A percentile compares a stretch with the other conserved stretches of the same genome.
phyloP scores from a whole-genome alignment of 1,140 invertebrate genomes.

The Pentalonia nigronervosa region DNA sequence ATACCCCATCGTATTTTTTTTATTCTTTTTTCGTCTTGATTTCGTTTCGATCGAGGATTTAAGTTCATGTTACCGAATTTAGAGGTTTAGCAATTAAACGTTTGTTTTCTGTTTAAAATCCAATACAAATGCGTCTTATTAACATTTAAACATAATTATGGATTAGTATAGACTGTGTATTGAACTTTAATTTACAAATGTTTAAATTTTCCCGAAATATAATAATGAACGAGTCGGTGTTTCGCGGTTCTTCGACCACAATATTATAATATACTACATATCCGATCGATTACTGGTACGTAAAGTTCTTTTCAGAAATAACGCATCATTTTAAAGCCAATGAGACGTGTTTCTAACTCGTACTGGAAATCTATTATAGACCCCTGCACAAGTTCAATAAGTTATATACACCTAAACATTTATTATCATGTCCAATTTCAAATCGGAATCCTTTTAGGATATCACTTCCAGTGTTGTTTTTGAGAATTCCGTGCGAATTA shows the following conservation, averaged over 20 bases:
- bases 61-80: background rate
- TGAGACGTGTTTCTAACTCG: background rate
- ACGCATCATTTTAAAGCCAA: background rate
- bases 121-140: background rate
- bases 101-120: background rate
- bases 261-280: background rate
- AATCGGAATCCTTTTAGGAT: background rate
- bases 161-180: background rate
- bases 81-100: background rate
- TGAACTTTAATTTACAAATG: background rate
- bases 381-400: too few species aligned
- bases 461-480: constrained; percentile 12
- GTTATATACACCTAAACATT: background rate
- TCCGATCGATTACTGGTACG: background rate
- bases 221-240: background rate
- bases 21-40: background rate
- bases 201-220: background rate
- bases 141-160: background rate
- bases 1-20: background rate
- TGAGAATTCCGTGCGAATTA: background rate
- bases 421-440: constrained; percentile 11
- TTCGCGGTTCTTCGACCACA: background rate
- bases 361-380: background rate
- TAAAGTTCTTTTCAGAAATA: background rate
- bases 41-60: background rate